These are phyloP conservation scores for Meganola albula DNA, from an alignment of 2,888 invertebrate species.

Conservation along the genomic window DNA sequence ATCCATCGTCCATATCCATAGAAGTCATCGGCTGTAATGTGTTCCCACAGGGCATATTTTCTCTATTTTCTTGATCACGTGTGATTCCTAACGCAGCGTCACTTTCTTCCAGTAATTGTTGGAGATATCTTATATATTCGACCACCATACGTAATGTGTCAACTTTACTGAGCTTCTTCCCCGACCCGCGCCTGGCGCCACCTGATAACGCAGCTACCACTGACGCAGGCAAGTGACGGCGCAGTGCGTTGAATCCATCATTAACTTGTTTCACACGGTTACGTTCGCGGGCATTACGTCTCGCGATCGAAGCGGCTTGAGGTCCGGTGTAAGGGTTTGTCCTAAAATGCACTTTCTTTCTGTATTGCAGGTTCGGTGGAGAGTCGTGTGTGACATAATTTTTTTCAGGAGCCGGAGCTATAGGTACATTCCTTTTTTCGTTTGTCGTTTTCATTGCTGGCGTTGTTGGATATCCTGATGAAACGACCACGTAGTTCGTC, in stretches of 20 bases:
- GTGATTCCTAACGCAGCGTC: constrained; percentile 78
- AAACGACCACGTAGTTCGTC: constrained; percentile 80
- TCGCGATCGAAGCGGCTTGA: constrained; percentile 90
- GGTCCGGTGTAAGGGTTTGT: constrained; percentile 80
- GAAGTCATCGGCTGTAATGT: constrained; percentile 60
- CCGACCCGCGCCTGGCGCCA: constrained; percentile 83
- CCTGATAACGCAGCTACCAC: constrained; percentile 84
- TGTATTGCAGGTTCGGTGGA: constrained; percentile 79
- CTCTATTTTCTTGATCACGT: constrained; percentile 64
- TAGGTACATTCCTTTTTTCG: constrained; percentile 73
- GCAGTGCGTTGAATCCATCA: constrained; percentile 92
- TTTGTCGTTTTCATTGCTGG: constrained; percentile 67
- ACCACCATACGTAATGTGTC: constrained; percentile 94
- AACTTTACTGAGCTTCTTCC: constrained; percentile 92
- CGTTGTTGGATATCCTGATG: constrained; percentile 68
- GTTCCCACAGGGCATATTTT: constrained; percentile 62
- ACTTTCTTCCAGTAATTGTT: constrained; percentile 86
- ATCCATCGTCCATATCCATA: constrained; percentile 70
- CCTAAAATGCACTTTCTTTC: constrained; percentile 85
- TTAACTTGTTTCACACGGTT: constrained; percentile 97
- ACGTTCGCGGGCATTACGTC: constrained; percentile 95
- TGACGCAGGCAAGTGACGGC: constrained; percentile 91
- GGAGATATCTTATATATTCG: constrained; percentile 91
- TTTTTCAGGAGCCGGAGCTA: constrained; percentile 79
- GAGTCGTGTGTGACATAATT: constrained; percentile 73